phyloP scores from a whole-genome alignment of 23 tunicate species.

The Ascidia mentula region DNA sequence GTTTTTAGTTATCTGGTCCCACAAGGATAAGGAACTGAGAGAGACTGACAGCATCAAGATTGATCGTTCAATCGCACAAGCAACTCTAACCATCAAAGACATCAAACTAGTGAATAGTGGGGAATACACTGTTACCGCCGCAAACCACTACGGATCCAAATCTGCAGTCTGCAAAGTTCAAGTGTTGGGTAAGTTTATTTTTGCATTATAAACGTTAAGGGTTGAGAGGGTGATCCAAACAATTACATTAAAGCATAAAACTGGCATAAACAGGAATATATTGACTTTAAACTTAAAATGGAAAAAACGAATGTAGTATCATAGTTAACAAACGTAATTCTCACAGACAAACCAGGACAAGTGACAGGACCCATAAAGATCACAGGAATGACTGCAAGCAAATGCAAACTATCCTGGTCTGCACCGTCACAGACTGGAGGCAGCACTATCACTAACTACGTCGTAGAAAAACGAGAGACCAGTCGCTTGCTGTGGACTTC shows the following conservation, averaged over 20 bases:
- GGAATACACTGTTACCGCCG: constrained; percentile 70
- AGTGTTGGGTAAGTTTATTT: constrained; percentile 72
- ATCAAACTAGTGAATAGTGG: constrained; percentile 48
- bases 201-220: too few relatives aligned
- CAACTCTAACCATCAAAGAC: constrained; percentile 42
- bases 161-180: constrained; percentile 65
- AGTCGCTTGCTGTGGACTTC: constrained; percentile 85
- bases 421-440: constrained; percentile 81
- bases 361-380: constrained; percentile 72
- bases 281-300: too few relatives aligned
- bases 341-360: constrained; percentile 85
- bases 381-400: constrained; percentile 60
- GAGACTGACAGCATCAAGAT: constrained; percentile 66
- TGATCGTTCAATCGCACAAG: constrained; percentile 49
- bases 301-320: neutral
- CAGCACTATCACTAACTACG: constrained; percentile 72
- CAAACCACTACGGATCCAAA: constrained; percentile 80
- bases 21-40: constrained; percentile 64
- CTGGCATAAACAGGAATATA: too few relatives aligned
- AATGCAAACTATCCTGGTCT: constrained; percentile 71
- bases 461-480: constrained; percentile 93
- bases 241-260: too few relatives aligned
- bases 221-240: too few relatives aligned
- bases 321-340: too few relatives aligned
- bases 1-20: constrained; percentile 39